Conservation (phyloP, 1,140 invertebrate genomes). For the Aleiodes sp. region DNA sequence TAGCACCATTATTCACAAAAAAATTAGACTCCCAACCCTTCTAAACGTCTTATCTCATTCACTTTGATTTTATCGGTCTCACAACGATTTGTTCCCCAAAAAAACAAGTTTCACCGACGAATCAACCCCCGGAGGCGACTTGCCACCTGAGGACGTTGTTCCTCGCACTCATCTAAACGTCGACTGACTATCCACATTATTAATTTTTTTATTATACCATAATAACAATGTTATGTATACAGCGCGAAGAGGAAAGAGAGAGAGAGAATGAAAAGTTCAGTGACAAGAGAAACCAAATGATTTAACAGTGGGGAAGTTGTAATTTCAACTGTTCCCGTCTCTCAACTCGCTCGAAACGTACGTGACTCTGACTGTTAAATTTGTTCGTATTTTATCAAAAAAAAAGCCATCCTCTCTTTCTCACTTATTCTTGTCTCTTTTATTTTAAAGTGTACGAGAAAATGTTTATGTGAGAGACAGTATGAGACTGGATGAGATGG, state of each 20-base stretch:
- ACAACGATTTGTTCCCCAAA: too few relatives aligned
- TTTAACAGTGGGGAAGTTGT: slow-evolving; percentile 12
- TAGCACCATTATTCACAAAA: too few relatives aligned
- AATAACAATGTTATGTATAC: slow-evolving; percentile 2
- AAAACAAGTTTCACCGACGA: slow-evolving; percentile 7
- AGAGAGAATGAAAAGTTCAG: slow-evolving; percentile 21
- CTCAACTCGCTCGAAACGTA: background rate
- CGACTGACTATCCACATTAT: slow-evolving; percentile 28
- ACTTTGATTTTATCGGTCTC: too few relatives aligned
- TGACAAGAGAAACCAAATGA: background rate
- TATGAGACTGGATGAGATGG: slow-evolving; percentile 2
- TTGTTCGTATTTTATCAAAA: background rate
- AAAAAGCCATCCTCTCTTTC: too few relatives aligned
- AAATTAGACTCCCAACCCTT: too few relatives aligned
- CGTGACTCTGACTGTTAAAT: background rate
- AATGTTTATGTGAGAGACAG: slow-evolving; percentile 8
- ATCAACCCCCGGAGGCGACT: slow-evolving; percentile 8
- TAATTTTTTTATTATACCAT: slow-evolving; percentile 25
- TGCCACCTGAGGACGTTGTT: slow-evolving; percentile 23
- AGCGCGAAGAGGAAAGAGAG: background rate
- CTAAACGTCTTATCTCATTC: too few relatives aligned
- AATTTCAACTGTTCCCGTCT: background rate
- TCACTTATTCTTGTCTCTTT: background rate
- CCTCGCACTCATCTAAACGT: slow-evolving; percentile 24
- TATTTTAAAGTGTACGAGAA: background rate